Conservation (phyloP, 2,888 invertebrate species). For the Caenorhabditis sp. region DNA sequence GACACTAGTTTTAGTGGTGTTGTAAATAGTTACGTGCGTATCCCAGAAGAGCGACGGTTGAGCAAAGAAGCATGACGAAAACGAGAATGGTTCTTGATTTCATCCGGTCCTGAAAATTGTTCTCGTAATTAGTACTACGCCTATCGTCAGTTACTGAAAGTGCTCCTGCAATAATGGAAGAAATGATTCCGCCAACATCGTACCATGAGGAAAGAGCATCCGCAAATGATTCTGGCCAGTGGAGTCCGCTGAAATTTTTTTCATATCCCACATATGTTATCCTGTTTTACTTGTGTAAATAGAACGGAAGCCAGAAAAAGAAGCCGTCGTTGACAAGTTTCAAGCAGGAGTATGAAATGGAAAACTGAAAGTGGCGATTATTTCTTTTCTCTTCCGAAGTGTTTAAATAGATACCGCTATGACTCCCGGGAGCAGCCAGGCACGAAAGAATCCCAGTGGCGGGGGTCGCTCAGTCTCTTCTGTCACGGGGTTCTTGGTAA, state of each 20-base stretch:
- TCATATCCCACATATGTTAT: too few species aligned
- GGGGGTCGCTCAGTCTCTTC: slow-evolving; percentile 48
- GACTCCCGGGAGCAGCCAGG: slow-evolving; percentile 72
- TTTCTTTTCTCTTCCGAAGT: too few species aligned
- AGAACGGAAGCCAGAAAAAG: slow-evolving; percentile 85
- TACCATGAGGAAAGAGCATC: slow-evolving; percentile 85
- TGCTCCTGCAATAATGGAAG: slow-evolving; percentile 73
- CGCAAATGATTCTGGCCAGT: slow-evolving; percentile 67
- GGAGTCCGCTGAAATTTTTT: slow-evolving; percentile 51
- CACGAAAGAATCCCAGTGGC: slow-evolving; percentile 67
- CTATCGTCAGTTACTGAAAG: slow-evolving; percentile 62
- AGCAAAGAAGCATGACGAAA: slow-evolving; percentile 64
- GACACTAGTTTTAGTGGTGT: neutral
- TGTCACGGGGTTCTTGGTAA: slow-evolving; percentile 5
- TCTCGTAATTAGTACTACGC: too few species aligned
- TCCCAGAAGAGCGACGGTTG: slow-evolving; percentile 55
- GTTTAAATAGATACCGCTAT: slow-evolving; percentile 61
- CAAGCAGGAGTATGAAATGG: slow-evolving; percentile 84
- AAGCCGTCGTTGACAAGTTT: slow-evolving; percentile 85
- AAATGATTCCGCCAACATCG: slow-evolving; percentile 85
- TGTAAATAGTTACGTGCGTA: slow-evolving; percentile 68
- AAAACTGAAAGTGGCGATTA: slow-evolving; percentile 83
- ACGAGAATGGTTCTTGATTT: slow-evolving; percentile 70
- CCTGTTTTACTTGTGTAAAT: slow-evolving; percentile 73
- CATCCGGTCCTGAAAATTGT: slow-evolving; percentile 54